These are phyloP conservation scores for Lonchura striata DNA, from an alignment of 2,113 vertebrate genomes.

Conservation along the genomic window DNA sequence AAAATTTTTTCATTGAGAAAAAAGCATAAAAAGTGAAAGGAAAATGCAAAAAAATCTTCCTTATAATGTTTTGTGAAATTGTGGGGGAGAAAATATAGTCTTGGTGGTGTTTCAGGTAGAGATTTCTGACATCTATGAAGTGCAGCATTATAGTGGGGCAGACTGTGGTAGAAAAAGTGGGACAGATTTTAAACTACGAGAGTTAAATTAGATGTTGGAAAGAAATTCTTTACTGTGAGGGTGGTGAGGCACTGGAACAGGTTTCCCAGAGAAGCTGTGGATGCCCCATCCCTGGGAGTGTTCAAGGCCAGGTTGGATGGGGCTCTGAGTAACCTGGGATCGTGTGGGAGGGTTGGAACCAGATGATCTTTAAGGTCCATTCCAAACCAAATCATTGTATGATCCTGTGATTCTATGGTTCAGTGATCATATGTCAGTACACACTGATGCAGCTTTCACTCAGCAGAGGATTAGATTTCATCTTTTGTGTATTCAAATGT, in stretches of 20 bases:
- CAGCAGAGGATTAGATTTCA: neutral
- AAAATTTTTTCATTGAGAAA: neutral
- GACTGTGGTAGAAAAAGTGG: neutral
- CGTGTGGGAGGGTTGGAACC: accelerated
- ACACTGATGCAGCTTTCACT: neutral
- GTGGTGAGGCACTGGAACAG: neutral
- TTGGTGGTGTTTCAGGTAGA: neutral
- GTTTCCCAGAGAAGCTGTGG: neutral
- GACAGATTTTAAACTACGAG: neutral
- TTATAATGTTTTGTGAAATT: neutral
- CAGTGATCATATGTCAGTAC: neutral
- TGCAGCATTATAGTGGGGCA: neutral
- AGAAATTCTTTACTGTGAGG: neutral
- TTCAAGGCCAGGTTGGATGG: no score
- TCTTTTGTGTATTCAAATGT: neutral
- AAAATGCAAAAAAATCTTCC: neutral
- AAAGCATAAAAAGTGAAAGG: accelerated
- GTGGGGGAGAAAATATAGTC: neutral
- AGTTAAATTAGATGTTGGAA: neutral
- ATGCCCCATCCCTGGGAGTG: neutral
- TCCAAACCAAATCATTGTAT: neutral
- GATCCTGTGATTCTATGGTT: neutral
- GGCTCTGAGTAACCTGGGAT: neutral
- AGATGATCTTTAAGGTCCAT: neutral
- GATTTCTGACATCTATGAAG: neutral